A percentile compares a stretch with the other conserved stretches of the same genome.
These are phyloP conservation scores for Limnephilus auricula DNA, from an alignment of 2,888 invertebrate genomes.

Conservation along the genomic window DNA sequence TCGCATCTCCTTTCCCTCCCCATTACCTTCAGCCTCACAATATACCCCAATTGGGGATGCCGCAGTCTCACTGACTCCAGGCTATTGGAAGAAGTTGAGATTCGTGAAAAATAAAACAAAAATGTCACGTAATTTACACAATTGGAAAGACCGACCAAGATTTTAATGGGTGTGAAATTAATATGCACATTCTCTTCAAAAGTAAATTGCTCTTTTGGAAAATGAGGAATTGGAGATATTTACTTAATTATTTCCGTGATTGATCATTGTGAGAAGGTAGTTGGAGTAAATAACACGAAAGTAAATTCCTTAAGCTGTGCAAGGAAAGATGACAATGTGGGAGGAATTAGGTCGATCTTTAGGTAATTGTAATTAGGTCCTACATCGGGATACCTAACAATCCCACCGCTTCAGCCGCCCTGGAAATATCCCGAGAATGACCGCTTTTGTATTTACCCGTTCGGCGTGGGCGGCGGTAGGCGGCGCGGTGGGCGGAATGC, in stretches of 20 bases:
- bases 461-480: constrained; percentile 5
- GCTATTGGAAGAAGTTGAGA: too few relatives aligned
- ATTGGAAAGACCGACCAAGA: too few relatives aligned
- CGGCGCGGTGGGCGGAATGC: constrained; percentile 17
- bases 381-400: neutral
- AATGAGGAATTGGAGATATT: neutral
- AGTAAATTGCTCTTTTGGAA: neutral
- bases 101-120: too few relatives aligned
- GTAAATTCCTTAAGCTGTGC: neutral
- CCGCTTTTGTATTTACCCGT: constrained; percentile 5
- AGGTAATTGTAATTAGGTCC: neutral
- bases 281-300: neutral
- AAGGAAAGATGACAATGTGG: neutral
- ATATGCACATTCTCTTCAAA: neutral
- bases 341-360: neutral
- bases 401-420: neutral
- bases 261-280: neutral
- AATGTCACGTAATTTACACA: too few relatives aligned
- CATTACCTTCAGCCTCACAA: too few relatives aligned
- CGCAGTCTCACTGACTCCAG: too few relatives aligned
- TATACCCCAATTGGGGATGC: too few relatives aligned
- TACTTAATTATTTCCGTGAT: neutral
- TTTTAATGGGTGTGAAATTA: neutral
- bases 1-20: too few relatives aligned
- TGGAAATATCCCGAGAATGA: constrained; percentile 28